Evolutionary conservation across 2,113 vertebrate species (phyloP), one percentile per base, ranked within the genome.

Genomic region (Seriola rivoliana): DNA sequence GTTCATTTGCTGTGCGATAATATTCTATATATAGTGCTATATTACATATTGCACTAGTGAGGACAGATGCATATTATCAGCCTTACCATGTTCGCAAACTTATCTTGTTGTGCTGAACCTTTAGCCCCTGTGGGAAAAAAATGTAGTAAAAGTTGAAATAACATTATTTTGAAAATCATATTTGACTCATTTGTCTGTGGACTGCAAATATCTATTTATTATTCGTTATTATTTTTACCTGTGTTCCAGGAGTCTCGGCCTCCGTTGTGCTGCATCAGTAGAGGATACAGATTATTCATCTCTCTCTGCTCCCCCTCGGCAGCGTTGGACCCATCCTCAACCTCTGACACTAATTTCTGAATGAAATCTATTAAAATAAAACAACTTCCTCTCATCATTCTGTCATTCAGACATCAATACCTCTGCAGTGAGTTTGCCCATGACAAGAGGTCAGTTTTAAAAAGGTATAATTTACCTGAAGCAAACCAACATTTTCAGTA

Each of bases 281-380:
- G 81, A 52, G 95, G 94, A 77, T 92, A 93, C 69, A 93, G 67
- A 32, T 89, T 84, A 75, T 91, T 95, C 12, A 82, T n/a, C 4
- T 95, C 93, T 48, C 87, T 93, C 65, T 89, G 91, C 42, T 93
- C 90, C 13, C 29, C 93, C 32, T 92, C 88, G 8, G 91, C 89
- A 38, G 85, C 17, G 57, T 85, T 80, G 32, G 88, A 54, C 48
- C 87, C 88, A 7, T 92, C 92, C 48, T 94, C 93, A 17, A 93
- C 91, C 54, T 95, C 94, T 71, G 91, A 91, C 68, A 94, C 90
- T 72, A 95, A 85, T 75, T 94, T 96, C 76, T 95, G 94, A 69
- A 95, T 85, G 13, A 95, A 89, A 57, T 95, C 95, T 96, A 88
- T 63, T 23, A 32, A 71, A n/a, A 74, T 40, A 8, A 67, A 75